Conservation (phyloP, 2,888 invertebrate genomes). For the Acronicta leporina region DNA sequence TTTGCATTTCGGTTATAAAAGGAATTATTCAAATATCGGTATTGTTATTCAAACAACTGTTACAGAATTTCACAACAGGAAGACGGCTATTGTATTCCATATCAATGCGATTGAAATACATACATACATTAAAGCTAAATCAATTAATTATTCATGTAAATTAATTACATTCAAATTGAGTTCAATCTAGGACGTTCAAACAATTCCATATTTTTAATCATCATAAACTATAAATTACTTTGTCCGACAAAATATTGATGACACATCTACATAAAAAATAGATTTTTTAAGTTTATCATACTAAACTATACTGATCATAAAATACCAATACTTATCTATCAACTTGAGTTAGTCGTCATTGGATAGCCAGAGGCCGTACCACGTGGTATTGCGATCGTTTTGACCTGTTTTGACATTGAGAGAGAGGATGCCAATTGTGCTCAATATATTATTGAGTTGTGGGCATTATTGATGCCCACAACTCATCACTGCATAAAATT, state of each 20-base stretch:
- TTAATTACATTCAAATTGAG: slow-evolving; percentile 23
- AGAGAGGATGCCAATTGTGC: no score
- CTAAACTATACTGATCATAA: slow-evolving; percentile 15
- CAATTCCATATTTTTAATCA: slow-evolving; percentile 8
- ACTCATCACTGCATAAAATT: no score
- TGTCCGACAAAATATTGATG: slow-evolving; percentile 5
- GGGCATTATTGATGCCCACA: no score
- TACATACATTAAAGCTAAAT: slow-evolving; percentile 6
- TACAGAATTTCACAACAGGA: not conserved
- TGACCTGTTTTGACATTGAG: no score
- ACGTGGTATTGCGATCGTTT: no score
- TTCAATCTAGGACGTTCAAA: slow-evolving; percentile 22
- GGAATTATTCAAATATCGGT: no score
- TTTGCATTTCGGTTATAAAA: no score
- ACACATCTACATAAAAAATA: slow-evolving; percentile 20
- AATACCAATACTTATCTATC: not conserved
- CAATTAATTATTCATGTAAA: slow-evolving; percentile 15
- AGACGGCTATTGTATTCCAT: not conserved
- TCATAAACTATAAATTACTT: not conserved
- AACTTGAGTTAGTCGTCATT: not conserved
- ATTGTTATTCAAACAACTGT: not conserved
- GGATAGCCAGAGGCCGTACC: no score
- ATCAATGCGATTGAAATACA: not conserved
- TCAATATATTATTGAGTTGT: no score
- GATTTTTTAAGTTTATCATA: no score